These are phyloP conservation scores for Mesaphorura yosii DNA, from an alignment of 1,140 invertebrate species.

Conservation along the genomic window DNA sequence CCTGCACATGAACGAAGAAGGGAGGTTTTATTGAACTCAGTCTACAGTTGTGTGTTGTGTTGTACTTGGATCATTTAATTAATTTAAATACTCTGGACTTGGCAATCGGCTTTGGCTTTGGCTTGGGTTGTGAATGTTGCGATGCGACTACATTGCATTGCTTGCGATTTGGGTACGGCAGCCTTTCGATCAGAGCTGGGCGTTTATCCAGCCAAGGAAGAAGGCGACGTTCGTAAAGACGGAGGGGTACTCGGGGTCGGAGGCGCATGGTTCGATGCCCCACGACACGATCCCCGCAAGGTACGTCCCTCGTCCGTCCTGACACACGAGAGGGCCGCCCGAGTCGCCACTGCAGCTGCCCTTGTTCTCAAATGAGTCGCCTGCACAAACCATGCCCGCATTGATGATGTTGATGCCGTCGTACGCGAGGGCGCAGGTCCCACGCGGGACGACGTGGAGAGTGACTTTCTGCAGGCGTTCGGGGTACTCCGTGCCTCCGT, in stretches of 20 bases:
- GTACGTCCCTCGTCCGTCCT: background rate
- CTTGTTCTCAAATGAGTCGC: background rate
- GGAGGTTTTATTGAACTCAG: background rate
- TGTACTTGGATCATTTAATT: too few species aligned
- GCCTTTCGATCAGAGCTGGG: background rate
- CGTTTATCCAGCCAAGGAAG: background rate
- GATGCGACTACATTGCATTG: too few species aligned
- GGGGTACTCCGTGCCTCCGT: background rate
- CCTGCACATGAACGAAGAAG: background rate
- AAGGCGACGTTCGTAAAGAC: slow-evolving; percentile 3
- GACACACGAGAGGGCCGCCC: background rate
- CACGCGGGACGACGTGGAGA: background rate
- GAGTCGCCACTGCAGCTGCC: background rate
- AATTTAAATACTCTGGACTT: too few species aligned
- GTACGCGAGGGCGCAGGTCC: background rate
- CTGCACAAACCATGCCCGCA: slow-evolving; percentile 10
- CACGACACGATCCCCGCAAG: slow-evolving; percentile 1
- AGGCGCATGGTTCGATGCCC: slow-evolving; percentile 1
- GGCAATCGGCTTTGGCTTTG: too few species aligned
- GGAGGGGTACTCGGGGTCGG: background rate
- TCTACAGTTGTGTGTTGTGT: too few species aligned
- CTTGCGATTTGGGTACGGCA: slow-evolving; percentile 6
- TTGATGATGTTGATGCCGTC: background rate
- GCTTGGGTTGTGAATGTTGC: too few species aligned
- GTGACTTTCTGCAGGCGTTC: slow-evolving; percentile 5